Evolutionary conservation across 2,888 invertebrate species (phyloP).

Genomic region (Tenthredo mesomela): DNA sequence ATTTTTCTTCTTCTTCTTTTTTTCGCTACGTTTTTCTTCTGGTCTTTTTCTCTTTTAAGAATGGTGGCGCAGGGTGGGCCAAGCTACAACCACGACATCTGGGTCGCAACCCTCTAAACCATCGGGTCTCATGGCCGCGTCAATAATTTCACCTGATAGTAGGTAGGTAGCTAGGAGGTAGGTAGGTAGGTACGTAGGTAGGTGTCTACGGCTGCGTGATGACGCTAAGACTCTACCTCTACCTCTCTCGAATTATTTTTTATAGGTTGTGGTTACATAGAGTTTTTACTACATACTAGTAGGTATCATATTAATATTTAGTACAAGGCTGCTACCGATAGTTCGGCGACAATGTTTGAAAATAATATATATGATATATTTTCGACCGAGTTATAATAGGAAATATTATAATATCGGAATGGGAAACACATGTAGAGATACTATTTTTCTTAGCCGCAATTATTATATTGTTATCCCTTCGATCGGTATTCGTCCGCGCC

Average conservation of each 20-base stretch:
- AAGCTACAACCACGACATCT: background rate
- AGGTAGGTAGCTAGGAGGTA: background rate
- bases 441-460: background rate
- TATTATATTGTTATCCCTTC: background rate
- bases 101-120: background rate
- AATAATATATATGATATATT: background rate
- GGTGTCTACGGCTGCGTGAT: constrained; percentile 22
- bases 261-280: background rate
- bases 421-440: background rate
- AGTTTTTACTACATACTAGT: background rate
- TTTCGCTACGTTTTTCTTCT: background rate
- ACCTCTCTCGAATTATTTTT: background rate
- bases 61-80: background rate
- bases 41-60: background rate
- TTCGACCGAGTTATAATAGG: background rate
- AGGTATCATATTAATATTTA: background rate
- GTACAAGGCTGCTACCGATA: background rate
- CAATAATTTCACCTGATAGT: constrained; percentile 23
- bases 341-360: background rate
- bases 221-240: background rate
- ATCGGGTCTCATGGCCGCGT: constrained; percentile 18
- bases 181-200: background rate
- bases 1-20: background rate
- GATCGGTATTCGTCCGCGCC: constrained; percentile 14
- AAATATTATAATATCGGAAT: background rate